phyloP scores from a whole-genome alignment of 2,797 vertebrate species.

The Poecilia gillii region DNA sequence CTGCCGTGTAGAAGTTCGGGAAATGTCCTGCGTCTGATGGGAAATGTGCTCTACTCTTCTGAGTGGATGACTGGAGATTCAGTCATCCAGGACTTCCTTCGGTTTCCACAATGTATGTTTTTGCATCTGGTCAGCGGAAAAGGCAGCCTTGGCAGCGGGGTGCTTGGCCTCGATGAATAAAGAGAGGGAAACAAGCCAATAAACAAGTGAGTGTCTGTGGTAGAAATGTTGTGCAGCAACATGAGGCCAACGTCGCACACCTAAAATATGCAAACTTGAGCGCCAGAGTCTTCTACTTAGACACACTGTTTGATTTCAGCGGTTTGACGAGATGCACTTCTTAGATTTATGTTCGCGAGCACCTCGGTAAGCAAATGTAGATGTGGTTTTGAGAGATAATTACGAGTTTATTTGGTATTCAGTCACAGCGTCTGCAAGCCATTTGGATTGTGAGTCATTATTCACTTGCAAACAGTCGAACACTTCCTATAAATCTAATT shows the following conservation, averaged over 20 bases:
- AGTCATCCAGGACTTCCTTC: slow-evolving; percentile 43
- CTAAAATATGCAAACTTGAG: slow-evolving; percentile 46
- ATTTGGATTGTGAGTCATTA: slow-evolving; percentile 73
- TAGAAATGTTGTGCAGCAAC: slow-evolving; percentile 33
- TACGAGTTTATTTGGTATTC: slow-evolving; percentile 49
- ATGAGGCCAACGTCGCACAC: slow-evolving; percentile 21
- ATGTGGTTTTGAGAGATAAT: slow-evolving; percentile 61
- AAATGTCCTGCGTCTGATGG: slow-evolving; percentile 33
- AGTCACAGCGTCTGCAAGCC: slow-evolving; percentile 65
- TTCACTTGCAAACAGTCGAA: slow-evolving; percentile 62
- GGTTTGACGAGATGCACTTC: slow-evolving; percentile 27
- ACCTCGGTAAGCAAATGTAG: slow-evolving; percentile 54
- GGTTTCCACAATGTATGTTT: slow-evolving; percentile 50
- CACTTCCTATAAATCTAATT: slow-evolving; percentile 68
- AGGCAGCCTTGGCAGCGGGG: slow-evolving; percentile 39
- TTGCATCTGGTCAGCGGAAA: slow-evolving; percentile 44
- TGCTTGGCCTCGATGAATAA: slow-evolving; percentile 25
- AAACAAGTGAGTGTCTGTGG: slow-evolving; percentile 34
- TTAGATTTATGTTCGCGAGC: slow-evolving; percentile 40
- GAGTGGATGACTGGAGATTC: slow-evolving; percentile 39
- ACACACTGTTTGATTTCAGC: slow-evolving; percentile 22
- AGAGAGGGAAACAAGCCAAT: slow-evolving; percentile 54
- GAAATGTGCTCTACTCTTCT: slow-evolving; percentile 23
- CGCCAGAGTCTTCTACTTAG: slow-evolving; percentile 12
- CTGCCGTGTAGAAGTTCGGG: slow-evolving; percentile 58